Evolutionary conservation across 1,140 invertebrate species (phyloP), one percentile per base, ranked within the genome.

Genomic region (Ganaspis sp.): DNA sequence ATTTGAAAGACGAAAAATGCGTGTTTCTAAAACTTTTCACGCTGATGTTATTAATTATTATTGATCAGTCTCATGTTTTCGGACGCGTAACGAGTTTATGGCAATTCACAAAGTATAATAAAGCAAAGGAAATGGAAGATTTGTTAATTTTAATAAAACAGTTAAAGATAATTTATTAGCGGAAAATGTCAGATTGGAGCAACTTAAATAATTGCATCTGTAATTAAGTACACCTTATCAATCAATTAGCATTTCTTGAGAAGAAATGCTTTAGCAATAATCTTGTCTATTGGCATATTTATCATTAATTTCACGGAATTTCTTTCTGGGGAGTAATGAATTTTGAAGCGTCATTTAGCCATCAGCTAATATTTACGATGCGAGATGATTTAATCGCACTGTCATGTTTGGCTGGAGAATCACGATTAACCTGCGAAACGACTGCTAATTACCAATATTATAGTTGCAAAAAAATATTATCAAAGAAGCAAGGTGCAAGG

Each of bases 211-310:
- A 64, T 64, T 64, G 8, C 23, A 26, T 12, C 1, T 64, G 26
- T 29, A 29, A 64, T 64, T 54, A 49, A 17, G 45, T n/a, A 49
- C 9, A 54, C 49, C 21, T 58, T 23, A 58, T 64, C 23, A 29
- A 64, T 64, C 21, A 29, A n/a, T n/a, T n/a, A n/a, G n/a, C n/a
- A n/a, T n/a, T n/a, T n/a, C n/a, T n/a, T n/a, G n/a, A n/a, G 6
- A n/a, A n/a, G 11, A 64, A 49, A 29, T 26, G 12, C 1, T 64
- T 64, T 11, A 29, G 21, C 21, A 64, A 64, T 64, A 64, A 64
- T 64, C 12, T 64, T 64, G 12, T n/a, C 26, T 64, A 12, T 64
- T 64, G 58, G 5, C 58, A 64, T 26, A n/a, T 64, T 64, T 64
- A 64, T 29, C 58, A 11, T 64, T 26, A 64, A 64, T 64, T 26